phyloP scores from a whole-genome alignment of 1,140 invertebrate species.

The Temnothorax nylanderi region DNA sequence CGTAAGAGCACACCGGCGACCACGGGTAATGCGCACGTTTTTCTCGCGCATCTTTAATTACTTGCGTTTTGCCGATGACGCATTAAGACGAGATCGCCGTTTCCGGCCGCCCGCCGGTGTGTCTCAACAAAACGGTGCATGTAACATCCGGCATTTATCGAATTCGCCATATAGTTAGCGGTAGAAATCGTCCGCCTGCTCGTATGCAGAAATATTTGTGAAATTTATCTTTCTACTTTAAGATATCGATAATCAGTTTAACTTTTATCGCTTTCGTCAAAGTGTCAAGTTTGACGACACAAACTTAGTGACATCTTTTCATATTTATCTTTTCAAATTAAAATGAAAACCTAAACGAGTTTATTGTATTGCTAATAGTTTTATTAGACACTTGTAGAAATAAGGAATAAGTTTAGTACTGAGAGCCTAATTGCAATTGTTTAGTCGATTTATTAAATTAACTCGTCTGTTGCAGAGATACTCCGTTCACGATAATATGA shows the following conservation, averaged over 20 bases:
- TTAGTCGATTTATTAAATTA: neutral
- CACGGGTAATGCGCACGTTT: constrained; percentile 60
- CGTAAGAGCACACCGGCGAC: constrained; percentile 54
- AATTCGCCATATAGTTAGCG: neutral
- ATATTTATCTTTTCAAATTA: neutral
- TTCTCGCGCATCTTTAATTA: constrained; percentile 68
- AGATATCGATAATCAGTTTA: neutral
- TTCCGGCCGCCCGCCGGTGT: constrained; percentile 21
- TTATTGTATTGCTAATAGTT: neutral
- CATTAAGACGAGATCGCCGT: constrained; percentile 24
- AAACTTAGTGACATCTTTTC: neutral
- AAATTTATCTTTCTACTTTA: neutral
- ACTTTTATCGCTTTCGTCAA: neutral
- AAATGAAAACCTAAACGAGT: neutral
- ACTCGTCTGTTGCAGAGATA: neutral
- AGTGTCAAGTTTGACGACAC: neutral
- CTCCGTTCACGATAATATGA: neutral
- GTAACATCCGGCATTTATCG: constrained; percentile 44
- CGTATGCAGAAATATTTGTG: neutral
- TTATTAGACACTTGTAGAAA: neutral
- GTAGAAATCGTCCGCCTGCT: neutral
- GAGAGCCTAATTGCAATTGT: neutral
- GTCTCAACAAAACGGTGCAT: constrained; percentile 2
- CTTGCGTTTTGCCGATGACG: constrained; percentile 59
- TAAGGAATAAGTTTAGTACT: too few species aligned